Base-by-base conservation (phyloP, 2,888 invertebrate genomes). In the Drosophila borealis region DNA sequence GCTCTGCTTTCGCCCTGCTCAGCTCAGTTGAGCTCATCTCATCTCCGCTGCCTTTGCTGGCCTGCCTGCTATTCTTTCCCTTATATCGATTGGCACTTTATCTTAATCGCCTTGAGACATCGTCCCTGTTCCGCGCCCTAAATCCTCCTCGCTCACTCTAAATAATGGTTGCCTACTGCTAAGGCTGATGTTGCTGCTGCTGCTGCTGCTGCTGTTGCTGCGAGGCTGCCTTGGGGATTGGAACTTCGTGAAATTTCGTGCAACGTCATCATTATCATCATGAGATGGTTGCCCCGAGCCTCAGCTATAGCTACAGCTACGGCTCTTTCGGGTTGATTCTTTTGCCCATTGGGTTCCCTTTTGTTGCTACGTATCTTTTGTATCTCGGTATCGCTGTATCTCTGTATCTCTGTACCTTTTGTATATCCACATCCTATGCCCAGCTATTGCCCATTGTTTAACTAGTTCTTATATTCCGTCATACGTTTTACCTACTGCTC, bases 1-100 rank as follows among this genome's bases (percentile, higher is more conserved):
- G 13, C 14, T 49, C 19, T n/a, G 45, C 49, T 14, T 11, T 6
- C 33, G 13, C 14, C 44, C 19, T n/a, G 42, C 44, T 55, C 42
- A 36, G 37, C 59, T 41, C 59, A 56, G 49, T 19, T 49, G 17
- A 46, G 37, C 62, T 62, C 50, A 44, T 42, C 60, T 44, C 60
- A 29, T 21, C 44, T 44, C 53, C 33, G 37, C 50, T 25, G 39
- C 41, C 14, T 29, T 25, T 56, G 44, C 17, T 34, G 37, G 39
- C 53, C 51, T 66, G 57, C 57, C 53, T 25, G 74, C 77, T 79
- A 79, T 86, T 88, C 89, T 88, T 86, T 86, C 81, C 89, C 81
- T 88, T 83, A 88, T 86, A 86, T 86, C 85, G 85, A 86, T 86
- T 86, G 85, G 85, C 87, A 86, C 85, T 86, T 86, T 86, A 86